Conservation (phyloP, 2,797 vertebrate genomes). For the Salmo trutta region DNA sequence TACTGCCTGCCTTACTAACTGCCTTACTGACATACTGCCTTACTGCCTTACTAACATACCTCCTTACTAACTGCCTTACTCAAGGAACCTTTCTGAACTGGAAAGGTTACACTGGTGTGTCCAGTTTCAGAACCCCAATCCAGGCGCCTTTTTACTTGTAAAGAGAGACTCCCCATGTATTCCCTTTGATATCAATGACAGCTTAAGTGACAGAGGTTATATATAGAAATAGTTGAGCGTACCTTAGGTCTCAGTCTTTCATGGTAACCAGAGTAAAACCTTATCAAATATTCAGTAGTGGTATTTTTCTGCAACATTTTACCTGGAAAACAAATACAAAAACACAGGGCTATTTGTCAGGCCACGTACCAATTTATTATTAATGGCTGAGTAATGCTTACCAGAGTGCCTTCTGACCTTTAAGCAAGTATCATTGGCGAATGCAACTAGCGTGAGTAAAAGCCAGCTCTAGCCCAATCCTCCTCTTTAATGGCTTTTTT, state of each 20-base stretch:
- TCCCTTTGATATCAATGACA: not conserved
- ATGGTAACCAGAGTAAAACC: slow-evolving; percentile 20
- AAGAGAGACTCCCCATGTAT: no score
- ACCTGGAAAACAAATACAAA: slow-evolving; percentile 13
- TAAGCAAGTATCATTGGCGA: slow-evolving; percentile 45
- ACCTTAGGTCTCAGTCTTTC: slow-evolving; percentile 1
- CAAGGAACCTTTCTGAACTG: no score
- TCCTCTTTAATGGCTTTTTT: slow-evolving; percentile 56
- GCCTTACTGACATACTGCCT: no score
- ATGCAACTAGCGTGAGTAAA: slow-evolving; percentile 46
- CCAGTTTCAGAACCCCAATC: not conserved
- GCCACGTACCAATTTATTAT: slow-evolving; percentile 8
- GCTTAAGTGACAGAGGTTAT: not conserved
- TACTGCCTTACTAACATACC: no score
- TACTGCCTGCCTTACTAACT: no score
- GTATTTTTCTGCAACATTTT: slow-evolving; percentile 4
- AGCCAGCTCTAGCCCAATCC: slow-evolving; percentile 31
- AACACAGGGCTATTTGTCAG: not conserved
- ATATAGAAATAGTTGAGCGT: slow-evolving; percentile 20
- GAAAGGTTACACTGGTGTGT: not conserved
- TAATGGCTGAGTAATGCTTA: slow-evolving; percentile 29
- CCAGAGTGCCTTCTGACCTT: slow-evolving; percentile 35
- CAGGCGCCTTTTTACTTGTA: not conserved
- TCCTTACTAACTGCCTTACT: no score
- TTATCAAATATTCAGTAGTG: slow-evolving; percentile 33